Conservation (phyloP, 2,797 vertebrate species). For the Poeciliopsis gracilis region DNA sequence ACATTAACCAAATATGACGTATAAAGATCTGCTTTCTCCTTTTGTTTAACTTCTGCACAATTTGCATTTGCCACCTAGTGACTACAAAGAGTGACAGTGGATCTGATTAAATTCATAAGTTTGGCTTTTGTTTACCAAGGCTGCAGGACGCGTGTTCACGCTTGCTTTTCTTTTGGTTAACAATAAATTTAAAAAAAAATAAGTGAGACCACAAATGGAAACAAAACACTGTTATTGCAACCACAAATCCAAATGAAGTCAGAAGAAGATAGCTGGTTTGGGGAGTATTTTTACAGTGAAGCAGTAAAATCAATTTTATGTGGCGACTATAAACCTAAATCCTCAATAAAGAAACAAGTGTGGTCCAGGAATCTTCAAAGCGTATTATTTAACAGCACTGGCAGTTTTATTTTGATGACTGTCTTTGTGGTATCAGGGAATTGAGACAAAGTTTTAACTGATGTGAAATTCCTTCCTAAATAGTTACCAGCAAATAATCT, state of each 20-base stretch:
- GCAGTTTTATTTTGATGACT: conserved; percentile 37
- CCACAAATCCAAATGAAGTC: conserved; percentile 36
- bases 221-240: conserved; percentile 17
- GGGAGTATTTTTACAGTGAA: conserved; percentile 57
- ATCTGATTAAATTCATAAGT: conserved; percentile 2
- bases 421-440: conserved; percentile 5
- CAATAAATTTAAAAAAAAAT: neutral
- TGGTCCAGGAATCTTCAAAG: conserved; percentile 63
- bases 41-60: conserved; percentile 70
- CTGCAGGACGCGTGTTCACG: neutral
- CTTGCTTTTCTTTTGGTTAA: conserved; percentile 9
- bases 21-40: conserved; percentile 56
- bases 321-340: conserved; percentile 52
- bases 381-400: conserved; percentile 36
- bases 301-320: conserved; percentile 63
- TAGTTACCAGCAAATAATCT: neutral
- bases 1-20: conserved; percentile 69
- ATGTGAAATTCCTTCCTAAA: neutral
- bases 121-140: conserved; percentile 11
- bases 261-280: conserved; percentile 25
- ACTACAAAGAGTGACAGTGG: conserved; percentile 17
- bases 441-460: neutral
- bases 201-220: conserved; percentile 22
- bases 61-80: conserved; percentile 73
- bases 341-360: conserved; percentile 52